phyloP scores from a whole-genome alignment of 1,140 invertebrate genomes.

The Contarinia nasturtii region DNA sequence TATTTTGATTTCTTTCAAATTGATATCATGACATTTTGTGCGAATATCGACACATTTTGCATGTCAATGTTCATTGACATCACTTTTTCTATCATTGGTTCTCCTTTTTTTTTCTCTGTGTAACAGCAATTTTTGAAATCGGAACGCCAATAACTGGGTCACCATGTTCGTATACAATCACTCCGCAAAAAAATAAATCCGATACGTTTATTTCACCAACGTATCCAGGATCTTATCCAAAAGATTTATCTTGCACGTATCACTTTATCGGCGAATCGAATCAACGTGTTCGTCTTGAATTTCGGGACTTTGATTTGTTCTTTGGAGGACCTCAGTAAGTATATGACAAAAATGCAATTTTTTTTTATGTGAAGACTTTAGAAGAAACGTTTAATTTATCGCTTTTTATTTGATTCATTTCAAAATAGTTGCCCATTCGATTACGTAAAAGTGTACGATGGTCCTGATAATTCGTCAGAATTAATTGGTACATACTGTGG shows the following conservation, averaged over 20 bases:
- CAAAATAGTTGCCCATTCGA: slow-evolving; percentile 97
- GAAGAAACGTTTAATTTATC: neutral
- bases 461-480: slow-evolving; percentile 60
- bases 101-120: slow-evolving; percentile 2
- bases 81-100: no score
- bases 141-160: slow-evolving; percentile 63
- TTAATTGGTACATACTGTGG: slow-evolving; percentile 96
- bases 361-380: neutral
- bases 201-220: slow-evolving; percentile 89
- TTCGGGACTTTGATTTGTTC: slow-evolving; percentile 96
- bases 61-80: neutral
- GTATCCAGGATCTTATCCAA: slow-evolving; percentile 97
- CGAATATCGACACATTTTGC: neutral
- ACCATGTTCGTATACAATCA: slow-evolving; percentile 69
- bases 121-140: slow-evolving; percentile 71
- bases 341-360: no score
- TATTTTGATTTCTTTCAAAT: neutral
- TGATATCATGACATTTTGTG: no score
- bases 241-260: slow-evolving; percentile 83
- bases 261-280: slow-evolving; percentile 77
- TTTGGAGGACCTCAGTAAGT: slow-evolving; percentile 97
- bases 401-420: neutral
- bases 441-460: slow-evolving; percentile 92
- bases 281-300: slow-evolving; percentile 87
- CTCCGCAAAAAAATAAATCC: slow-evolving; percentile 49